Conservation (phyloP, 2,113 vertebrate species). For the Microcebus tavaratra region DNA sequence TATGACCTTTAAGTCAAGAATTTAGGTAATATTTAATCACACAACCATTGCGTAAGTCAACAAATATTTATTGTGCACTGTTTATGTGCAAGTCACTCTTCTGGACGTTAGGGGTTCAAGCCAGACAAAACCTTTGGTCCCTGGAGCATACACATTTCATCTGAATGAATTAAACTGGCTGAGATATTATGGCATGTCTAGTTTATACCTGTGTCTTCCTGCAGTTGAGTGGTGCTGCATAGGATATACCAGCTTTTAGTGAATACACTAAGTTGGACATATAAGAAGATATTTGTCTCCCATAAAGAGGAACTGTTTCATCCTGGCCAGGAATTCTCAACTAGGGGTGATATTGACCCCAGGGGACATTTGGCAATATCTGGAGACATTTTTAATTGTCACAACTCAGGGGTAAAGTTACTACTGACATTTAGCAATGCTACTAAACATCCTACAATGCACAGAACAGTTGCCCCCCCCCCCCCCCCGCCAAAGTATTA, state of each 20-base stretch:
- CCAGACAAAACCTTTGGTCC: background rate
- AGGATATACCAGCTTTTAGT: background rate
- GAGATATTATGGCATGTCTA: background rate
- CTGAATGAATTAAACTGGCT: background rate
- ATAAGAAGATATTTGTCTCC: background rate
- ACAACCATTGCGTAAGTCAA: background rate
- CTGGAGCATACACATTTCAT: background rate
- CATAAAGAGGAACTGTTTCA: background rate
- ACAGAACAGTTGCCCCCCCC: background rate
- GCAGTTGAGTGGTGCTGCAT: background rate
- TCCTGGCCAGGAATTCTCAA: background rate
- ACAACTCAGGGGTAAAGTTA: background rate
- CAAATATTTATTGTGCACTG: background rate
- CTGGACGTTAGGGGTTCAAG: background rate
- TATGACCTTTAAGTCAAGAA: background rate
- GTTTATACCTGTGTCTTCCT: background rate
- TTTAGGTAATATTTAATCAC: constrained; percentile 7
- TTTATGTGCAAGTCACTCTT: background rate
- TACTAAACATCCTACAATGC: background rate
- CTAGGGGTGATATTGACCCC: background rate
- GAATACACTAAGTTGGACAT: background rate
- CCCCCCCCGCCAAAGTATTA: background rate
- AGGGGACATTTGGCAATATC: background rate
- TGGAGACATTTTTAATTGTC: background rate
- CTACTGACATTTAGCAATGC: background rate